A percentile compares a stretch with the other conserved stretches of the same genome.
phyloP scores from a whole-genome alignment of 2,113 vertebrate species.

The Rattus rattus region DNA sequence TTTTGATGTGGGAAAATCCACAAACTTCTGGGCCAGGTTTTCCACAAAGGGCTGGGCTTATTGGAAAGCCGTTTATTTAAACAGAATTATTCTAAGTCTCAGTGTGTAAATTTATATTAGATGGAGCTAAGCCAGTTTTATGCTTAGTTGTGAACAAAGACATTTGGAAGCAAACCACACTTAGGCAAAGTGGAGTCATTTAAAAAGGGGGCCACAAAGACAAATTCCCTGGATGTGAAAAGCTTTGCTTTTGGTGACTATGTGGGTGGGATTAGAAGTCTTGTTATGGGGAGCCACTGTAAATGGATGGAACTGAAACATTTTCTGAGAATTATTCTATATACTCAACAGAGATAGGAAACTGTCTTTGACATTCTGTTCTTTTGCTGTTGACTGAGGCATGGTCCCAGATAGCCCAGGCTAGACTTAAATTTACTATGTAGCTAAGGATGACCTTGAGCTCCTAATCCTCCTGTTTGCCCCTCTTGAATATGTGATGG shows the following conservation, averaged over 20 bases:
- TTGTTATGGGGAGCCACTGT: neutral
- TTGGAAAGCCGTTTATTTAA: conserved; percentile 19
- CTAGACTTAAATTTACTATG: neutral
- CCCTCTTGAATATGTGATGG: neutral
- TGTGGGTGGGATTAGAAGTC: neutral
- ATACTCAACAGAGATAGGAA: conserved; percentile 37
- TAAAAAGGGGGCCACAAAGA: neutral
- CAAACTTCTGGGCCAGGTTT: conserved; percentile 23
- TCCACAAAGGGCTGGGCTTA: neutral
- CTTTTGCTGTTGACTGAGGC: neutral
- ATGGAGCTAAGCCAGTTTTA: conserved; percentile 13
- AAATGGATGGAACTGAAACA: neutral
- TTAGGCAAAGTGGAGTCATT: conserved; percentile 4
- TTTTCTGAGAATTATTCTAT: conserved; percentile 28
- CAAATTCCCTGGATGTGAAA: neutral
- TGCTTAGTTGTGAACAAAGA: neutral
- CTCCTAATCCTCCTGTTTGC: neutral
- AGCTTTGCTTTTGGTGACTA: conserved; percentile 1
- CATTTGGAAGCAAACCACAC: conserved; percentile 27
- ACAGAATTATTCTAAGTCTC: conserved; percentile 36
- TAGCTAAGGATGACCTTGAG: neutral
- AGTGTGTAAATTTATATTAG: conserved; percentile 25
- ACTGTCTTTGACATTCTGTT: neutral
- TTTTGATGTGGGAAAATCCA: conserved; percentile 25
- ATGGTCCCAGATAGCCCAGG: neutral